Evolutionary conservation across 64 coral and sea anemone species (phyloP).

Genomic region (Porites lutea): DNA sequence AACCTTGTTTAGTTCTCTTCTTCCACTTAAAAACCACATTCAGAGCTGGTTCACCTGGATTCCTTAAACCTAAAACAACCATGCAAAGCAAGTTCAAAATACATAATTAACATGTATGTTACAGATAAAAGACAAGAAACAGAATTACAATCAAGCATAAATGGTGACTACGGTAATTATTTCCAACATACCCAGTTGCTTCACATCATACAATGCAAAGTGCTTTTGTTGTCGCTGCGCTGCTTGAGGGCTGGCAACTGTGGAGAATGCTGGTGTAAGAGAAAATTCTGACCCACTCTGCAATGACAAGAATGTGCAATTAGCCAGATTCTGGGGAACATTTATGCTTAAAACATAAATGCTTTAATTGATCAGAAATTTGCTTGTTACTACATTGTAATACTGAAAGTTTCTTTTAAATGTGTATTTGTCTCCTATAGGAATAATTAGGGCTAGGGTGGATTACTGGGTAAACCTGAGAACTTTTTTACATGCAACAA

Average conservation of each 20-base stretch:
- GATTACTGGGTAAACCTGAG: too few species aligned
- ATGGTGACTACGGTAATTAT: background rate
- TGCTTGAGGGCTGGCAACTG: slow-evolving; percentile 38
- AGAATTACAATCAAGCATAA: background rate
- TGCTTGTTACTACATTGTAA: too few species aligned
- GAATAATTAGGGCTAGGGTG: too few species aligned
- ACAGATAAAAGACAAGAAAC: background rate
- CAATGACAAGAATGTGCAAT: background rate
- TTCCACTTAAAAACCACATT: slow-evolving; percentile 93
- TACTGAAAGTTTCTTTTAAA: too few species aligned
- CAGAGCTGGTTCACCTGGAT: slow-evolving; percentile 25
- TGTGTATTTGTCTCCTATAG: too few species aligned
- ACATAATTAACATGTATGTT: background rate
- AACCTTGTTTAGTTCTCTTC: slow-evolving; percentile 63
- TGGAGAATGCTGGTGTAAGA: slow-evolving; percentile 56
- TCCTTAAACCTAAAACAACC: slow-evolving; percentile 11
- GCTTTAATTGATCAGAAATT: too few species aligned
- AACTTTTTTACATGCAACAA: too few species aligned
- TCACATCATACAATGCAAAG: slow-evolving; percentile 86
- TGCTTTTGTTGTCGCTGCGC: slow-evolving; percentile 40
- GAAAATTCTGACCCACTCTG: slow-evolving; percentile 79
- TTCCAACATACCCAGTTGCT: slow-evolving; percentile 70
- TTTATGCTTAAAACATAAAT: too few species aligned
- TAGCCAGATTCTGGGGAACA: too few species aligned
- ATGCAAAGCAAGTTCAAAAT: background rate